phyloP scores from a whole-genome alignment of 92 coral and sea anemone genomes.

The Epizoanthus ramosus region DNA sequence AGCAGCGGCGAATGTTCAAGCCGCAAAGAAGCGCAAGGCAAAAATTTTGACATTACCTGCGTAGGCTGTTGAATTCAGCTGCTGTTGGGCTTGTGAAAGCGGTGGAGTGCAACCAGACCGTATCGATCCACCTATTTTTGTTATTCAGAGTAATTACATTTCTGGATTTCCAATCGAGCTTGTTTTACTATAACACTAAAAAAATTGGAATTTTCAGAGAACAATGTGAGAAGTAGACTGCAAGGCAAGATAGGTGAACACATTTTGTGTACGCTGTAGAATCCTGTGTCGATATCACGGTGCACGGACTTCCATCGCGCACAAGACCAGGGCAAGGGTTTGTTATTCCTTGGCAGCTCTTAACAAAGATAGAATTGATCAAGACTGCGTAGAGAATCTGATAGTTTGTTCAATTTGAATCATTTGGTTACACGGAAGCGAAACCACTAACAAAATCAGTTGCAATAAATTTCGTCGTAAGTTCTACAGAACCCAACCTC shows the following conservation, averaged over 20 bases:
- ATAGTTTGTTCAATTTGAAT: neutral
- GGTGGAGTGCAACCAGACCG: slow-evolving; percentile 24
- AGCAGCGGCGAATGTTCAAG: neutral
- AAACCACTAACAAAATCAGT: neutral
- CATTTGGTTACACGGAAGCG: slow-evolving; percentile 1
- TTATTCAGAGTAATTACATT: slow-evolving; percentile 35
- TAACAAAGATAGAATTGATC: slow-evolving; percentile 12
- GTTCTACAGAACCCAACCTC: neutral
- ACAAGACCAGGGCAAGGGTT: neutral
- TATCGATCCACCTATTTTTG: slow-evolving; percentile 29
- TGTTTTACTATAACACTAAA: slow-evolving; percentile 7
- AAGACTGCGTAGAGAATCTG: neutral
- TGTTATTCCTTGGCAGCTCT: slow-evolving; percentile 35
- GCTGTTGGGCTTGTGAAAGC: neutral
- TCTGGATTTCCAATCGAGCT: slow-evolving; percentile 47
- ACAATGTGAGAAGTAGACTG: slow-evolving; percentile 15
- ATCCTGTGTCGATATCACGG: slow-evolving; percentile 1
- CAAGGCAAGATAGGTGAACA: slow-evolving; percentile 20
- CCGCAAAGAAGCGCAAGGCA: neutral
- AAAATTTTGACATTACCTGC: neutral
- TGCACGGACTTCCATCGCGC: neutral
- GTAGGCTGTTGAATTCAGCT: slow-evolving; percentile 31
- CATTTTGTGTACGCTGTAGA: neutral
- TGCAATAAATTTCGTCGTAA: neutral
- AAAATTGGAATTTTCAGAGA: slow-evolving; percentile 12